Base-by-base conservation (phyloP, 2,888 invertebrate species). In the Horisme vitalbata region DNA sequence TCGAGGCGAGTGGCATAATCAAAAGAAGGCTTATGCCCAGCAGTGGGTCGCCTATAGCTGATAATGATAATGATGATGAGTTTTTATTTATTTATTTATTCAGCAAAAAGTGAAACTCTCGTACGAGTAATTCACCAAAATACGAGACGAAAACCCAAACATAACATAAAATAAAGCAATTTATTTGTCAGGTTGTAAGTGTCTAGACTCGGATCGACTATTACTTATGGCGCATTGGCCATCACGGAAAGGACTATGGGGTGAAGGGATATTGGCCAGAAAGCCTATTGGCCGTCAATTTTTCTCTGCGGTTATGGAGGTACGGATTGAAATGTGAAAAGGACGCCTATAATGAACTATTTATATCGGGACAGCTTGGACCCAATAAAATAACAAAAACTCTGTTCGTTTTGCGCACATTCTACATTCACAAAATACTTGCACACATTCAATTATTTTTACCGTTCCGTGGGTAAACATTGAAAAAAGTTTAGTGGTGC, bases 201-300 rank as follows among this genome's bases (percentile, higher is more conserved):
- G 61, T 59, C 60, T 63, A 65, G 63, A 63, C 65, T 63, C 50
- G 52, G 45, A 50, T 56, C 43, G 47, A 52, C 47, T 46, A 68
- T 74, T 69, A 69, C 61, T 68, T 65, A 68, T 68, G 60, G 61
- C 57, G 50, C 61, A 65, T 65, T 59, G 64, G 55, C 53, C 58
- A 49, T 61, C 55, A 49, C 61, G 65, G 65, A 65, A 69, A 68
- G 67, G 68, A 65, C 58, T 66, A 59, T 62, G 56, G 49, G 48
- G 30, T 32, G 26, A 65, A 68, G 45, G 45, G 45, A 48, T 43
- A 41, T 38, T 45, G 53, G 28, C 45, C 46, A 49, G 34, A 45
- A 52, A 41, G 28, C 28, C 51, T 45, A 26, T 36, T n/a, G 14
- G 32, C 38, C 35, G 45, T 37, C 32, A 46, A 51, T 52, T 52